A percentile compares a stretch with the other conserved stretches of the same genome.
Conservation (phyloP, 1,140 invertebrate species). For the Ceratina japonica region DNA sequence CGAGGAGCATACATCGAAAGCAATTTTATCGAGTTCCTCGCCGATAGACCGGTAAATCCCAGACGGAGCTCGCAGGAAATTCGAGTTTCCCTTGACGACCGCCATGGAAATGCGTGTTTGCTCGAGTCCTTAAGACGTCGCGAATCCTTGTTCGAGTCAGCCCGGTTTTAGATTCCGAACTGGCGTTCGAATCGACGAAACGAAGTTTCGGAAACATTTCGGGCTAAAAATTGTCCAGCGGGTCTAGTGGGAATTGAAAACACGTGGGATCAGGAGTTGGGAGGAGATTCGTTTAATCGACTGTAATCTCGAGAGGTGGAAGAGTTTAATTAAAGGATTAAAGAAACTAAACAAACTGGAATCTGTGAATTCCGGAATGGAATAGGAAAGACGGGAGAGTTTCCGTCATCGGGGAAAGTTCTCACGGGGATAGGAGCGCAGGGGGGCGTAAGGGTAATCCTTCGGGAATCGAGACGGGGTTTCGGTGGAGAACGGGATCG, state of each 20-base stretch:
- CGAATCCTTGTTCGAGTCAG: slow-evolving; percentile 16
- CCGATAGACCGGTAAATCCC: not conserved
- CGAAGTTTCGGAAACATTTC: too few relatives aligned
- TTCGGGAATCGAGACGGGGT: slow-evolving; percentile 27
- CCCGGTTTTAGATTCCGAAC: too few relatives aligned
- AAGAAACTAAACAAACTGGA: not conserved
- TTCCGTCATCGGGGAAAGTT: slow-evolving; percentile 23
- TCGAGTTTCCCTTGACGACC: slow-evolving; percentile 48
- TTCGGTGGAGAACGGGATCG: not conserved
- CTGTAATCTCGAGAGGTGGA: not conserved
- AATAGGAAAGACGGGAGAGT: not conserved
- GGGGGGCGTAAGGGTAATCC: slow-evolving; percentile 42
- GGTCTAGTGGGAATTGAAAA: too few relatives aligned
- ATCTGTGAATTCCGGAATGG: not conserved
- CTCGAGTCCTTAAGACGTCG: slow-evolving; percentile 30
- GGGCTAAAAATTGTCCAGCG: too few relatives aligned
- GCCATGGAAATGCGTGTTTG: slow-evolving; percentile 49
- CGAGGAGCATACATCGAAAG: slow-evolving; percentile 38
- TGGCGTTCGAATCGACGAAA: too few relatives aligned
- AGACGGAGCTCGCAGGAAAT: slow-evolving; percentile 23
- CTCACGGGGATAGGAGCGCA: slow-evolving; percentile 41
- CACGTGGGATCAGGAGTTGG: too few relatives aligned
- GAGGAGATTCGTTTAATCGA: too few relatives aligned
- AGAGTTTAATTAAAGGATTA: slow-evolving; percentile 1
- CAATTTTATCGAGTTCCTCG: slow-evolving; percentile 47